phyloP scores from a whole-genome alignment of 2,113 vertebrate species.

The Anser cygnoides region DNA sequence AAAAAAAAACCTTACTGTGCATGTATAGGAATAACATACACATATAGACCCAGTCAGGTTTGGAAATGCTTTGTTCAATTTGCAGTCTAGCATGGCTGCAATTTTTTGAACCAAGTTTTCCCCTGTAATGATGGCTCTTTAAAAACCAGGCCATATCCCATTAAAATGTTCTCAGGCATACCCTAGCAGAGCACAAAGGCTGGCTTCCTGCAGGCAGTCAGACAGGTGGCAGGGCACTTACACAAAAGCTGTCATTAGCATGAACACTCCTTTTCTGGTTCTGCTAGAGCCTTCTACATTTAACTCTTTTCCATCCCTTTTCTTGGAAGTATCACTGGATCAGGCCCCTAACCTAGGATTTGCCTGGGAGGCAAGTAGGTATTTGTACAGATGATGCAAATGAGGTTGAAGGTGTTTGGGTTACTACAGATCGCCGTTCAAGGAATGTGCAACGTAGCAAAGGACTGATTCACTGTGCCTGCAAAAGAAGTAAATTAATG shows the following conservation, averaged over 20 bases:
- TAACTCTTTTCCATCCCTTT: neutral
- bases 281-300: neutral
- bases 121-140: neutral
- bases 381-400: neutral
- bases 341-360: neutral
- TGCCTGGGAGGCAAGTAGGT: fast-evolving
- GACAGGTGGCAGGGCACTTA: neutral
- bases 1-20: neutral
- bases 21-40: neutral
- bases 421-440: neutral
- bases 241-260: neutral
- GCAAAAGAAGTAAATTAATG: neutral
- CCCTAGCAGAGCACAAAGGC: neutral
- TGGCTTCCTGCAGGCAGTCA: neutral
- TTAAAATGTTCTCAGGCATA: neutral
- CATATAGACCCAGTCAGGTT: neutral
- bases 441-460: neutral
- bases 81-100: fast-evolving
- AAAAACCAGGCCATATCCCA: neutral
- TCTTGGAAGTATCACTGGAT: neutral
- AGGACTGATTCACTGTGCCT: neutral
- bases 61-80: neutral
- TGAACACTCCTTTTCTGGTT: neutral
- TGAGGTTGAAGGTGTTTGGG: neutral
- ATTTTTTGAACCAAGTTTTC: neutral